Evolutionary conservation across 2,113 vertebrate species (phyloP), one percentile per base, ranked within the genome.

Genomic region (Ancistrus triradiatus): DNA sequence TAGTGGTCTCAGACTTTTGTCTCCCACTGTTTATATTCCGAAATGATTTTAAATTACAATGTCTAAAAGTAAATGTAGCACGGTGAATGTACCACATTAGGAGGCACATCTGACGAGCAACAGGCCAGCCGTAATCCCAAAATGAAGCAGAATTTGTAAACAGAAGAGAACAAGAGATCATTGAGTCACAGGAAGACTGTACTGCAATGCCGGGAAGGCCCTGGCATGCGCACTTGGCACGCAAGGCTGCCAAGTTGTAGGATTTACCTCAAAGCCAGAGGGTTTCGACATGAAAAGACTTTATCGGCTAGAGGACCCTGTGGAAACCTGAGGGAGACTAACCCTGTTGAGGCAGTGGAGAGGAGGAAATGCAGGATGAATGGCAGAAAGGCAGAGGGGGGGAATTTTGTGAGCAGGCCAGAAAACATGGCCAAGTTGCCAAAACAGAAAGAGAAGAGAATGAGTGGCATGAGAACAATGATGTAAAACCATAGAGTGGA

Each of bases 261-360:
- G 85, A 88, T 89, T 89, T 89, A 88, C 81, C 82, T 83, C 65
- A 62, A 81, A 82, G 81, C 83, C 82, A 79, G 78, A 81, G 80
- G 84, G 85, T 77, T 83, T 84, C 57, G 22, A 80, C 77, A 75
- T 84, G 79, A 87, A 87, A 87, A 84, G 82, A 80, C 83, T 82
- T 78, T 75, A 80, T 79, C 64, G 74, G 78, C 79, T 82, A 70
- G 79, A 84, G 83, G 83, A 70, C 78, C 82, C 78, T 15, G 47
- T 18, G 74, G 81, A 80, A 82, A 71, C 74, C 81, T 77, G 75
- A 66, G 63, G 62, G 67, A 61, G 2, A 25, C 72, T 62, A 62
- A 74, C 68, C 76, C 84, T 84, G 83, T 84, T 76, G 80, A 65
- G 58, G 67, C 74, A 57, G 35, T 70, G 74, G 79, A 70, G 73